Conservation (phyloP, 2,797 vertebrate genomes). For the Pangasius krempfi region DNA sequence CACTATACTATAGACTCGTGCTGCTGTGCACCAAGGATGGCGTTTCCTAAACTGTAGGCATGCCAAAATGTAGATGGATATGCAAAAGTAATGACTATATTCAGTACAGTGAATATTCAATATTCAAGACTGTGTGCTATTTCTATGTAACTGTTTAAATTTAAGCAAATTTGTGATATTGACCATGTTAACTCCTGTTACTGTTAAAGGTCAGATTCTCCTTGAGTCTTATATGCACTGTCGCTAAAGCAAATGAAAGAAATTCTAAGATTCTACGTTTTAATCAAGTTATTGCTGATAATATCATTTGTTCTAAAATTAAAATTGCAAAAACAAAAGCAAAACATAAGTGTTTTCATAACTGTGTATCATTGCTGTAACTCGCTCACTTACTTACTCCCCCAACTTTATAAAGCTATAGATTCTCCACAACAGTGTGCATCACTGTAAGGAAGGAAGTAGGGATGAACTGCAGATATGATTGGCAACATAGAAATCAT, state of each 20-base stretch:
- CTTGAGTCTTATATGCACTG: not conserved
- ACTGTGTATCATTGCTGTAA: not conserved
- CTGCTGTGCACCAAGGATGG: conserved; percentile 57
- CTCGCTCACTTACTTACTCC: not conserved
- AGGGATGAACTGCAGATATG: not conserved
- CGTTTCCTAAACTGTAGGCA: not conserved
- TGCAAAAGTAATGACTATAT: not conserved
- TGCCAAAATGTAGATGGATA: not conserved
- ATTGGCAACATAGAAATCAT: not conserved
- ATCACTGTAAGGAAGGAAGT: not conserved
- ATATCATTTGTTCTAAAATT: not conserved
- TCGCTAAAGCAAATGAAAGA: not conserved
- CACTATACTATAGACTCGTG: conserved; percentile 63
- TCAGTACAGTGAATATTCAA: not conserved
- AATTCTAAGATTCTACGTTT: not conserved
- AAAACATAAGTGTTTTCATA: too few relatives aligned
- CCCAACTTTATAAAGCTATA: not conserved
- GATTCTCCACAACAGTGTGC: not conserved
- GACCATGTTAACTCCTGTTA: not conserved
- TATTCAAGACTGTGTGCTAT: not conserved
- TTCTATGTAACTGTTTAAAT: not conserved
- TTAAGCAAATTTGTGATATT: not conserved
- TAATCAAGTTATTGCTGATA: not conserved
- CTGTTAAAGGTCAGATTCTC: not conserved
- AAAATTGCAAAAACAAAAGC: too few relatives aligned